Evolutionary conservation across 1,140 invertebrate genomes (phyloP).

Genomic region (Halyomorpha halys): DNA sequence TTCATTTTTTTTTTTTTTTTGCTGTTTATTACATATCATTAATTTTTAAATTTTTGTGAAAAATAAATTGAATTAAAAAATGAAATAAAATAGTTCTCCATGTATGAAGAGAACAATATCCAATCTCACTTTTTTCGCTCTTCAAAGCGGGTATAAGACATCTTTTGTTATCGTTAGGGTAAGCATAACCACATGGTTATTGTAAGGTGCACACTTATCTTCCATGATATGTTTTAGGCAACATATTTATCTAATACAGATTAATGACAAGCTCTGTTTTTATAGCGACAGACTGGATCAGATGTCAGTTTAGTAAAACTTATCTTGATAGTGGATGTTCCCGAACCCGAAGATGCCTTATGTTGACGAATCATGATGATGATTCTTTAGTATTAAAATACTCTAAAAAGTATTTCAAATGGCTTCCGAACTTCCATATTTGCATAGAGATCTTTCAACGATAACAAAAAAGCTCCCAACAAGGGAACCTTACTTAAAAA

Average conservation of each 20-base stretch:
- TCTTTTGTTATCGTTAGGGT: conserved; percentile 54
- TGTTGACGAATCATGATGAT: not conserved
- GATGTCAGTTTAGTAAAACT: not conserved
- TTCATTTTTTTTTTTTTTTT: no score
- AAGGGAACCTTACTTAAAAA: no score
- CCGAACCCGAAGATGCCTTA: not conserved
- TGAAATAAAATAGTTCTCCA: no score
- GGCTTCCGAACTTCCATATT: no score
- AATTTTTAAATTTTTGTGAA: no score
- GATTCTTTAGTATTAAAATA: not conserved
- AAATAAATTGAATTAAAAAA: no score
- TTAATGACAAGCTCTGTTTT: conserved; percentile 22
- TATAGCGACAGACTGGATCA: conserved; percentile 20
- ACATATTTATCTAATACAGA: conserved; percentile 49
- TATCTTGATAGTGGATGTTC: not conserved
- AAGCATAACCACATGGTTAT: conserved; percentile 62
- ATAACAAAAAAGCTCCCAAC: no score
- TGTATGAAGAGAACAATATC: no score
- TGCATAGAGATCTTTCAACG: no score
- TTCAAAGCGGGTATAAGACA: conserved; percentile 65
- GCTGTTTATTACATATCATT: no score
- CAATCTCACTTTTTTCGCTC: conserved; percentile 49
- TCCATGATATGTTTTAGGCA: conserved; percentile 69
- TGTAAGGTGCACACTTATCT: conserved; percentile 55
- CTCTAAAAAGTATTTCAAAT: no score